These are phyloP conservation scores for Gavia stellata DNA, from an alignment of 2,113 vertebrate species.

Conservation along the genomic window DNA sequence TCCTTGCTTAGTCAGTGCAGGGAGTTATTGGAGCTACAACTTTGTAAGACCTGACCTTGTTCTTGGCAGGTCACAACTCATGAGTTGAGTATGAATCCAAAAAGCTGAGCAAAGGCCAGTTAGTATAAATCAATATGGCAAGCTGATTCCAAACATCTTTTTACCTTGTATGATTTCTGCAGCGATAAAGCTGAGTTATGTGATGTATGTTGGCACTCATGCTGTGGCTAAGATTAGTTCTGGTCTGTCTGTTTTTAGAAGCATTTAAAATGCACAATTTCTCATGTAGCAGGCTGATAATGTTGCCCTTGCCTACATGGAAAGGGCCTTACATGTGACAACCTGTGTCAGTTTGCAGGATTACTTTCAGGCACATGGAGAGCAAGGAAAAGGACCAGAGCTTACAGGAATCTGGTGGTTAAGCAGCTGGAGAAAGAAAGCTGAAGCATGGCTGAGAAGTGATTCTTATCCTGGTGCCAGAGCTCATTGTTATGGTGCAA, in stretches of 20 bases:
- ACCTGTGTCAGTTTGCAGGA: neutral
- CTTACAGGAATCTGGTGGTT: neutral
- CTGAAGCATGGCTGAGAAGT: neutral
- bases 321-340: neutral
- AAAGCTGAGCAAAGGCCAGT: neutral
- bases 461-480: neutral
- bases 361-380: neutral
- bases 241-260: conserved; percentile 27
- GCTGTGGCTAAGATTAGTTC: conserved; percentile 27
- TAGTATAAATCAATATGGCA: conserved; percentile 38
- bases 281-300: neutral
- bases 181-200: conserved; percentile 39
- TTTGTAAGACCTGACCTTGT: neutral
- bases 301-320: neutral
- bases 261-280: conserved; percentile 35
- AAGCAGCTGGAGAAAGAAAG: neutral
- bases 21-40: neutral
- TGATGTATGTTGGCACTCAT: neutral
- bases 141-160: conserved; percentile 16
- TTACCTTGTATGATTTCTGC: conserved; percentile 4
- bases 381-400: neutral
- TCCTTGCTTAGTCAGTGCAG: neutral
- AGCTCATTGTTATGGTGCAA: neutral
- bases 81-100: neutral
- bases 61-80: conserved; percentile 37